Percentiles rank a stretch among this genome's conserved stretches.
These are phyloP conservation scores for Spilarctia lutea DNA, from an alignment of 2,888 invertebrate species.

Conservation along the genomic window DNA sequence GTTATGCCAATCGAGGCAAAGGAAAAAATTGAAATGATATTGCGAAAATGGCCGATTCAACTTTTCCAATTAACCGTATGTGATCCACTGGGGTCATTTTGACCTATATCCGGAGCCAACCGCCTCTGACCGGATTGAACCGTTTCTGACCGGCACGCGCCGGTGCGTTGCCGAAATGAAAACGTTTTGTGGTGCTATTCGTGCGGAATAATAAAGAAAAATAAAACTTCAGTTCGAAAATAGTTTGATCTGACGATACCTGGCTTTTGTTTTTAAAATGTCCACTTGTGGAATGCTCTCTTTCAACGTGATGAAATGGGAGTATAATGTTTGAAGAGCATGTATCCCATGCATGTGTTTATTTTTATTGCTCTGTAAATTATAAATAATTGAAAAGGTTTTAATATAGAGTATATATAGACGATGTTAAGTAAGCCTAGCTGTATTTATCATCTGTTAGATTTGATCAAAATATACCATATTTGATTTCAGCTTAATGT, in stretches of 20 bases:
- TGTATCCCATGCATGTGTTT: no score
- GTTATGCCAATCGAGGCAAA: constrained; percentile 20
- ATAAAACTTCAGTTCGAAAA: constrained; percentile 49
- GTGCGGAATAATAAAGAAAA: constrained; percentile 56
- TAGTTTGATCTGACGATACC: constrained; percentile 34
- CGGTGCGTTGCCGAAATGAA: constrained; percentile 70
- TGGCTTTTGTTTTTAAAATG: constrained; percentile 32
- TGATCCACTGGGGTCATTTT: constrained; percentile 64
- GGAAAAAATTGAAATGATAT: constrained; percentile 67
- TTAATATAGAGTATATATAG: not conserved
- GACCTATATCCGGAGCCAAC: constrained; percentile 64
- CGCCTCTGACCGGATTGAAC: constrained; percentile 26
- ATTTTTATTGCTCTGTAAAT: not conserved
- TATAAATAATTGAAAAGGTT: not conserved
- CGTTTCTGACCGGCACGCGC: constrained; percentile 51
- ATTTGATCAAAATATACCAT: no score
- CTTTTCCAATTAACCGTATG: constrained; percentile 79
- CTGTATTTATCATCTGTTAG: not conserved
- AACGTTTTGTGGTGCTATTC: constrained; percentile 63
- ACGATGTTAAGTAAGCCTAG: not conserved
- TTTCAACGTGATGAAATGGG: not conserved
- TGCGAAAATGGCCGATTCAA: constrained; percentile 79
- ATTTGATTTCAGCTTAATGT: no score
- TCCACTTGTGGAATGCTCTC: not conserved
- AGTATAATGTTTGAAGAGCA: not conserved